phyloP scores from a whole-genome alignment of 2,113 vertebrate genomes.

The Crotalus viridis region DNA sequence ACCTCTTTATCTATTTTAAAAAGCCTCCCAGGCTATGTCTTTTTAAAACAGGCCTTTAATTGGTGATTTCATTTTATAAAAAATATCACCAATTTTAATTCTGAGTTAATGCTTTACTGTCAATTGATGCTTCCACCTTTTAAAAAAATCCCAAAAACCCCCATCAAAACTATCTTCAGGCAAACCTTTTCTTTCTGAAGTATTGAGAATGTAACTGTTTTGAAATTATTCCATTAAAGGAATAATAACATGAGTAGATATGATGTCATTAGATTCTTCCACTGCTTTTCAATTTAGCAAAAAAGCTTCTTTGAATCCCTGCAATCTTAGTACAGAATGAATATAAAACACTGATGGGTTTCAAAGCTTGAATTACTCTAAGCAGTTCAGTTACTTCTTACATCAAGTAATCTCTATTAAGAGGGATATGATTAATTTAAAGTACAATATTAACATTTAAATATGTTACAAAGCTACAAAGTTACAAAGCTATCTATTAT shows the following conservation, averaged over 20 bases:
- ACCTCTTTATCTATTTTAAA: too few relatives aligned
- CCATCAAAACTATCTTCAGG: too few relatives aligned
- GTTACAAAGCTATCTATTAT: constrained; percentile 1
- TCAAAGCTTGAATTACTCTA: constrained; percentile 3
- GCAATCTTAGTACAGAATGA: not conserved
- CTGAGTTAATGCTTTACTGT: too few relatives aligned
- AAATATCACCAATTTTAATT: too few relatives aligned
- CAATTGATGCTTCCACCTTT: too few relatives aligned
- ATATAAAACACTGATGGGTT: not conserved
- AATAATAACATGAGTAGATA: not conserved
- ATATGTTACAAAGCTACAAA: not conserved
- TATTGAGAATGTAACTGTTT: not conserved
- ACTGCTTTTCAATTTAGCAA: not conserved
- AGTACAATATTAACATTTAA: not conserved
- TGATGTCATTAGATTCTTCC: not conserved
- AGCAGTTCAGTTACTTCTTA: not conserved
- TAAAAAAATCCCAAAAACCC: too few relatives aligned
- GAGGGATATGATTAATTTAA: not conserved
- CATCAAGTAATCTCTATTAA: constrained; percentile 15
- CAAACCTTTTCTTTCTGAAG: not conserved
- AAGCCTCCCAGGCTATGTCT: too few relatives aligned
- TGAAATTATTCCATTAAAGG: not conserved
- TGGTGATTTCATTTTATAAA: too few relatives aligned
- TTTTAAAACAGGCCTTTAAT: too few relatives aligned
- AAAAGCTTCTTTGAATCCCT: not conserved